Base-by-base conservation (phyloP, 2,113 vertebrate species). In the human region DNA sequence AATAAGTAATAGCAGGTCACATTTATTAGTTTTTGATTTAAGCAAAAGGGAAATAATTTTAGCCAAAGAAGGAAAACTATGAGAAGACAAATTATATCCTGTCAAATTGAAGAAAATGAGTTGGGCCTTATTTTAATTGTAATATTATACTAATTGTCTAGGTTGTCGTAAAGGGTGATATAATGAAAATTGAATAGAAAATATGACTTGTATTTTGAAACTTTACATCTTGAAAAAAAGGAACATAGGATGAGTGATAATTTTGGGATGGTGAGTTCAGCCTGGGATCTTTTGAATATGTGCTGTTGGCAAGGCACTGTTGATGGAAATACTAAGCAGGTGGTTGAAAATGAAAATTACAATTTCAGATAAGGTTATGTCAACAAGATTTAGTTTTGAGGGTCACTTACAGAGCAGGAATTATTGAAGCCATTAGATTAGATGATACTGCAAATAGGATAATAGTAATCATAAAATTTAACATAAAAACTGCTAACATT, bases 1-100 rank as follows among this genome's bases (percentile, higher is more conserved):
- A 88, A 64, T 90, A 61, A 85, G 14, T 50, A 30, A 22, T 50
- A n/a, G 17, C 6, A 35, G 23, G 64, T 23, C 35, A 32, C 22
- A 93, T 64, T 83, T 85, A 57, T 75, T 87, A 68, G 17, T 45
- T 95, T 93, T 72, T 52, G 12, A 84, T 45, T 50, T 73, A 82
- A 95, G n/a, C 18, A 78, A 90, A 97, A 85, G 9, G 25, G 25
- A 79, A 90, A 57, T 78, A 76, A 78, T 11, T 86, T 91, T 73
- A 38, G 4, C 14, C 38, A 85, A 75, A 84, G 22, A 52, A 52
- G 3, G 12, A n/a, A 83, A 45, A 86, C 70, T 16, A 43, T 35
- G 20, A 83, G 27, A 82, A 61, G 90, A 89, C 4, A 89, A 52
- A 70, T 68, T 52, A 64, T 61, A 7, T 90, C 6, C 32, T 89